Evolutionary conservation across 1,140 invertebrate species (phyloP).

Genomic region (Coenobita brevimanus): DNA sequence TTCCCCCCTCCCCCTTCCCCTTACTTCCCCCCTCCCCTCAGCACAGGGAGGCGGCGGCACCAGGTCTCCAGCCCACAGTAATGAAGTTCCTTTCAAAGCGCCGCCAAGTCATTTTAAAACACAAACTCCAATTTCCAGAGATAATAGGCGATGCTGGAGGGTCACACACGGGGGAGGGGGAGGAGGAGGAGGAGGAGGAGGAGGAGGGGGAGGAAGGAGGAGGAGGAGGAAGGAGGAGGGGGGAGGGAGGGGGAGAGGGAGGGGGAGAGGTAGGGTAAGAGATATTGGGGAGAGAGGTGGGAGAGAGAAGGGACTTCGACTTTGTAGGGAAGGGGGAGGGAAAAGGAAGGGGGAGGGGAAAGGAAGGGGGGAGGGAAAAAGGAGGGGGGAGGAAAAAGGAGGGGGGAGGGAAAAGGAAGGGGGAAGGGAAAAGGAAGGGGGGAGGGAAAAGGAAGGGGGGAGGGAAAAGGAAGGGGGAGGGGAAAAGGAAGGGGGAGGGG

Average conservation of each 20-base stretch:
- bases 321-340: not conserved
- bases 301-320: not conserved
- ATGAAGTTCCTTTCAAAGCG: conserved; percentile 61
- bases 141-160: conserved; percentile 57
- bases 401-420: no score
- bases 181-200: conserved; percentile 13
- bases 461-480: no score
- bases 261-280: conserved; percentile 1
- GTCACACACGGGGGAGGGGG: conserved; percentile 18
- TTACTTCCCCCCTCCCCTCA: not conserved
- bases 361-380: no score
- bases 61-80: conserved; percentile 26
- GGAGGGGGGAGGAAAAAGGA: no score
- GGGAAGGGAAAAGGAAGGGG: no score
- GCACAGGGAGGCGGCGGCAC: not conserved
- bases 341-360: conserved; percentile 21
- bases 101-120: conserved; percentile 63
- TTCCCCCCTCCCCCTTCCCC: not conserved
- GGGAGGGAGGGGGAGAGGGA: not conserved
- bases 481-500: no score
- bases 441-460: no score
- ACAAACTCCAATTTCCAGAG: conserved; percentile 63
- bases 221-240: not conserved
- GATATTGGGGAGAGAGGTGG: conserved; percentile 1
- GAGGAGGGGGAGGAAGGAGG: not conserved